Conservation (phyloP, 2,797 vertebrate species). For the Manis pentadactyla region DNA sequence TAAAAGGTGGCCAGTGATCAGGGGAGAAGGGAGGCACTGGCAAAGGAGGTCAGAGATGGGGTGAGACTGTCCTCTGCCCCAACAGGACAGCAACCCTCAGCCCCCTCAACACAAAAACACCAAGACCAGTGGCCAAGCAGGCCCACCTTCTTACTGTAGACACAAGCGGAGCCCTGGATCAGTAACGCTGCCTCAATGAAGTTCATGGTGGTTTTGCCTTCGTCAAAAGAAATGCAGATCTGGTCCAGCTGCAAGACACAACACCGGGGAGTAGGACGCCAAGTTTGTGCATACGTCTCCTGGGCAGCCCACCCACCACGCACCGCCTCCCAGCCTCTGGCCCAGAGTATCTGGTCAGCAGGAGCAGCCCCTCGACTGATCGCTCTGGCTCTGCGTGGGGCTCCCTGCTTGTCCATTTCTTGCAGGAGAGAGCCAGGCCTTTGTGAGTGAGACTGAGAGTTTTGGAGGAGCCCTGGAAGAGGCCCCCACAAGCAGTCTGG, state of each 20-base stretch:
- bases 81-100: not conserved
- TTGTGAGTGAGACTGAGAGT: not conserved
- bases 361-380: too few relatives aligned
- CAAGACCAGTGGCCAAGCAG: not conserved
- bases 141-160: slow-evolving; percentile 97
- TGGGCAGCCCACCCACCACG: not conserved
- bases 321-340: not conserved
- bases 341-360: not conserved
- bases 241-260: slow-evolving; percentile 91
- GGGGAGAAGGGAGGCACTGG: too few relatives aligned
- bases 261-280: accelerated
- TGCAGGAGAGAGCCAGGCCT: not conserved
- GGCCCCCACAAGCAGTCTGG: not conserved
- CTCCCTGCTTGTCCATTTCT: not conserved
- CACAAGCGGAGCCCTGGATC: slow-evolving; percentile 95
- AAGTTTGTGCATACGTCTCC: accelerated
- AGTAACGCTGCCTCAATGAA: slow-evolving; percentile 95
- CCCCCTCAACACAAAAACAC: accelerated
- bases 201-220: slow-evolving; percentile 94
- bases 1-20: not conserved
- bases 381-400: not conserved
- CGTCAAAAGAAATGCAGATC: slow-evolving; percentile 95
- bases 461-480: not conserved
- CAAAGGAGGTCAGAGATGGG: not conserved
- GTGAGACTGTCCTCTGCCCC: not conserved